Percentiles rank a stretch among this genome's conserved stretches.
phyloP scores from a whole-genome alignment of 53 echinoderm and acorn worm species.

The Zoroaster sp. region DNA sequence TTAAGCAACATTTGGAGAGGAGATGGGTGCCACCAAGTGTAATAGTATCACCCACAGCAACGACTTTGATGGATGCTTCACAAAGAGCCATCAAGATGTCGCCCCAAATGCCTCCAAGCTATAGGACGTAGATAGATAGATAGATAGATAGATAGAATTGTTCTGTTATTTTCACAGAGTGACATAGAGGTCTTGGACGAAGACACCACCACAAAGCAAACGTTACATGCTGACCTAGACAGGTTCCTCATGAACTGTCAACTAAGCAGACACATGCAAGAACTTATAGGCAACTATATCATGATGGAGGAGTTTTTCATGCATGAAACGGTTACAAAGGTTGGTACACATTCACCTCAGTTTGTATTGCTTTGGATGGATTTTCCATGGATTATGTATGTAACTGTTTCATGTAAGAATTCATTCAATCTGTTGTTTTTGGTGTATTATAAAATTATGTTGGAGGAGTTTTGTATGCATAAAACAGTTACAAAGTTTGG shows the following conservation, averaged over 20 bases:
- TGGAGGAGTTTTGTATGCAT: slow-evolving; percentile 99
- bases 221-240: slow-evolving; percentile 65
- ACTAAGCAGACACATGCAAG: slow-evolving; percentile 94
- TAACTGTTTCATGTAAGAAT: neutral
- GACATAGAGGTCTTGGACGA: slow-evolving; percentile 87
- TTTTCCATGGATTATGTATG: neutral
- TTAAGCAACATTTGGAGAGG: no score
- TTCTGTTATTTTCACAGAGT: slow-evolving; percentile 63
- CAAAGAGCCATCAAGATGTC: no score
- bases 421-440: no score
- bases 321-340: slow-evolving; percentile 88
- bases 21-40: no score
- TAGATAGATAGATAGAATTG: no score
- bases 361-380: no score
- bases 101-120: no score
- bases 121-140: no score
- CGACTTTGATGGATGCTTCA: no score
- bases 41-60: no score
- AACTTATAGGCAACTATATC: slow-evolving; percentile 95
- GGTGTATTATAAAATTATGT: no score
- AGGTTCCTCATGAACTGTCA: slow-evolving; percentile 77
- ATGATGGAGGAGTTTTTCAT: slow-evolving; percentile 99
- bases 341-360: slow-evolving; percentile 7
- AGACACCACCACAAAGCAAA: slow-evolving; percentile 61
- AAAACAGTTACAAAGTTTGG: slow-evolving; percentile 83